Evolutionary conservation across 2,888 invertebrate genomes (phyloP), one percentile per base, ranked within the genome.

Genomic region (Hypomecis punctinalis): DNA sequence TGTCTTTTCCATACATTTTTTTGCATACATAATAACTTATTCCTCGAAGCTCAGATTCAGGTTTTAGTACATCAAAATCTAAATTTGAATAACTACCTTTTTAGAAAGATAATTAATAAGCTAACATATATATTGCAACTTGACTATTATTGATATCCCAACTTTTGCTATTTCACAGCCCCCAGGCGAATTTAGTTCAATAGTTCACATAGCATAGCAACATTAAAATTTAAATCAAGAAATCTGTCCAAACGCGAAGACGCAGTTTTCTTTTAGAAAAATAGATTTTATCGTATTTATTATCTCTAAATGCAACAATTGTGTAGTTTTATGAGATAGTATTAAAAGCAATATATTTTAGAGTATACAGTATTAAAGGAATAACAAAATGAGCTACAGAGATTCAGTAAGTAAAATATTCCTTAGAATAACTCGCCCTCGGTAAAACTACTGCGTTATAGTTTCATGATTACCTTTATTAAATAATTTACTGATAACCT

Each of bases 321-420:
- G 13, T 46, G 7, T 37, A 2, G 13, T 43, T 45, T 54, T 11
- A 13, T 55, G 40, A 33, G 13, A 42, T 53, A 55, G 42, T 43
- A 54, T 35, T 45, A 5, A 37, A 47, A 33, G 54, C 36, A 11
- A 48, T 11, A 56, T 40, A 33, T 40, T 40, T 47, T 56, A 23
- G 43, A 40, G 23, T 36, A 35, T 7, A 53, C 6, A 13, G 23
- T 39, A 43, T 5, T 45, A 35, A 58, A 35, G 57, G 57, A 63
- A 61, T 68, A 62, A n/a, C 10, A 43, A 85, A 71, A 91, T 91
- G 90, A 91, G 88, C 79, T 90, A 89, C 78, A 85, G 90, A 71
- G 89, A 90, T 78, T 78, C 89, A 67, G 90, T 91, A 76, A 90
- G 90, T 85, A 78, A 56, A 36, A 23, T 3, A 23, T 23, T 23